Conservation (phyloP, 2,888 invertebrate genomes). For the Apodemia zela region DNA sequence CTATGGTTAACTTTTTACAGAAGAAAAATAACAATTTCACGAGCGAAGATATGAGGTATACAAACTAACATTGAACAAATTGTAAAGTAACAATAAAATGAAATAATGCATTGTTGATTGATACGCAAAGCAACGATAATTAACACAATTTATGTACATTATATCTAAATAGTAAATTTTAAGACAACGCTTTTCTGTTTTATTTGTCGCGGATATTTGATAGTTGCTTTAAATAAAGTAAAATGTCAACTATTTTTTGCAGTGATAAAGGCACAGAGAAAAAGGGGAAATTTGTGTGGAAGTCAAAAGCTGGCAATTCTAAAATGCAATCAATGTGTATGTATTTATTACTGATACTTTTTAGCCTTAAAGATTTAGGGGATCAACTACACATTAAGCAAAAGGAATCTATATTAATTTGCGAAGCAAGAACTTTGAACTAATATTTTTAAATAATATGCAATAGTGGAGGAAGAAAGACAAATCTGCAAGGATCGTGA, state of each 20-base stretch:
- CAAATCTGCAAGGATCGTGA: too few species aligned
- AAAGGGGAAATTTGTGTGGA: constrained; percentile 30
- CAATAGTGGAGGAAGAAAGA: too few species aligned
- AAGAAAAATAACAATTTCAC: constrained; percentile 12
- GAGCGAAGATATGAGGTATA: constrained; percentile 16
- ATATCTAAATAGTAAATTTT: too few species aligned
- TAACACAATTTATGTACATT: too few species aligned
- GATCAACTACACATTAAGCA: too few species aligned
- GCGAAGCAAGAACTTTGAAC: too few species aligned
- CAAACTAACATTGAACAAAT: too few species aligned
- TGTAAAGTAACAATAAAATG: too few species aligned
- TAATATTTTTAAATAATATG: too few species aligned
- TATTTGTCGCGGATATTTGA: not conserved
- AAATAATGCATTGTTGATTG: too few species aligned
- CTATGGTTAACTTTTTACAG: constrained; percentile 21
- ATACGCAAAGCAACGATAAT: too few species aligned
- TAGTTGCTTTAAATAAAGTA: not conserved
- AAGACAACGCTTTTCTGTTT: not conserved
- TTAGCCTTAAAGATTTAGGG: not conserved
- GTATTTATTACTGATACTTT: constrained; percentile 6
- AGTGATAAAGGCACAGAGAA: constrained; percentile 23
- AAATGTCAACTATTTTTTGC: not conserved
- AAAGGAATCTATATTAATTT: too few species aligned
- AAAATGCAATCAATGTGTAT: constrained; percentile 23
- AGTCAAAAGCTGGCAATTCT: constrained; percentile 22